Percentiles rank a stretch among this genome's conserved stretches.
These are phyloP conservation scores for Pissodes strobi DNA, from an alignment of 1,140 invertebrate genomes.

Conservation along the genomic window DNA sequence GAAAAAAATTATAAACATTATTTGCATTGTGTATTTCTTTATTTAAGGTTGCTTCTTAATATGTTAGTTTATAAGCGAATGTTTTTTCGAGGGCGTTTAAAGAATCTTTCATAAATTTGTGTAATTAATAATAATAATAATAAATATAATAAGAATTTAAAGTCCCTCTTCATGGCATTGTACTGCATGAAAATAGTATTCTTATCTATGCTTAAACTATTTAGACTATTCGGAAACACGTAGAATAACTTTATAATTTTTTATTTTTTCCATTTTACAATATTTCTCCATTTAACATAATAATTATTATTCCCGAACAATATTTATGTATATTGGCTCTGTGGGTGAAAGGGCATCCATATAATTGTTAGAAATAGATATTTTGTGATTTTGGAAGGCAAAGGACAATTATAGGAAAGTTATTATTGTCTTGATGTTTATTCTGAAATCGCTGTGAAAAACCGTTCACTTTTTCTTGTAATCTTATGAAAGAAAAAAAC, in stretches of 20 bases:
- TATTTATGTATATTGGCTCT: slow-evolving; percentile 52
- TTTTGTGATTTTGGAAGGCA: slow-evolving; percentile 47
- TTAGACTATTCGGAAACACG: slow-evolving; percentile 42
- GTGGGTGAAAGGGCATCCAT: slow-evolving; percentile 52
- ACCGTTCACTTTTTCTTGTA: slow-evolving; percentile 38
- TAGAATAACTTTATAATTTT: slow-evolving; percentile 36
- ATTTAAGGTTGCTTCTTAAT: slow-evolving; percentile 18
- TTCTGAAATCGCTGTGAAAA: slow-evolving; percentile 44
- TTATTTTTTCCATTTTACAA: slow-evolving; percentile 32
- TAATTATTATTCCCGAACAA: slow-evolving; percentile 43
- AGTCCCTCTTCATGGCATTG: not conserved
- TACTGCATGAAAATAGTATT: slow-evolving; percentile 6
- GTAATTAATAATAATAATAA: not conserved
- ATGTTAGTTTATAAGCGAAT: slow-evolving; percentile 32
- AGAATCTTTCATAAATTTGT: not conserved
- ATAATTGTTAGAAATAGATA: slow-evolving; percentile 45
- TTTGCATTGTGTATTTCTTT: slow-evolving; percentile 24
- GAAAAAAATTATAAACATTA: not conserved
- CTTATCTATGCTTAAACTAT: slow-evolving; percentile 43
- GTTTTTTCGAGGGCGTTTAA: slow-evolving; percentile 25
- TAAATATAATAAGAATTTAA: slow-evolving; percentile 7
- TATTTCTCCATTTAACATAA: slow-evolving; percentile 37
- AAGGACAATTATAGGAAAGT: slow-evolving; percentile 11
- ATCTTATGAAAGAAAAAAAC: slow-evolving; percentile 37
- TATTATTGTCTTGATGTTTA: slow-evolving; percentile 45